phyloP scores from a whole-genome alignment of 2,113 vertebrate species.

The Petrocephalus zakoni region DNA sequence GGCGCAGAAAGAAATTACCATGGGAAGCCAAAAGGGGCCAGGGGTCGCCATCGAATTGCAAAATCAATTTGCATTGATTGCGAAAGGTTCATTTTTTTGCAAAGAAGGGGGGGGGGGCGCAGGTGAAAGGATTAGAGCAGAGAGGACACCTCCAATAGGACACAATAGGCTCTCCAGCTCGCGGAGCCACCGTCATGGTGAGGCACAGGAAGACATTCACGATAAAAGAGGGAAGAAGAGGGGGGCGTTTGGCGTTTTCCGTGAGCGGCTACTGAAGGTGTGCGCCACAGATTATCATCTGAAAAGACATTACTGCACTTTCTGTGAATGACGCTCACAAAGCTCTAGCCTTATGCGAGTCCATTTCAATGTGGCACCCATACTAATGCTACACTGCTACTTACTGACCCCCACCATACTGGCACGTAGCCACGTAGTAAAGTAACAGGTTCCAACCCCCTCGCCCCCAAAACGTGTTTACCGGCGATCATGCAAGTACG shows the following conservation, averaged over 20 bases:
- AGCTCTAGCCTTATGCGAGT: neutral
- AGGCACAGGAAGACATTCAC: neutral
- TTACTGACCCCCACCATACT: neutral
- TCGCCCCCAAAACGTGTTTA: neutral
- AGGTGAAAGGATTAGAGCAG: constrained; percentile 89
- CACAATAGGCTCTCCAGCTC: constrained; percentile 57
- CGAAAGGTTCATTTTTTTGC: constrained; percentile 84
- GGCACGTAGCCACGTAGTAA: neutral
- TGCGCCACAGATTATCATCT: neutral
- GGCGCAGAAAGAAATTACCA: constrained; percentile 90
- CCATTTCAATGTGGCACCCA: neutral
- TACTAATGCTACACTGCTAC: neutral
- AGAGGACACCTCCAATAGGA: constrained; percentile 81
- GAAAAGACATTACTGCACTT: neutral
- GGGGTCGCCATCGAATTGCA: constrained; percentile 91
- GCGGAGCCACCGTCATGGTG: neutral
- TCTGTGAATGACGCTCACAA: neutral
- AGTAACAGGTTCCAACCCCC: neutral
- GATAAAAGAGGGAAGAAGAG: neutral
- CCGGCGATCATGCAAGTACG: neutral
- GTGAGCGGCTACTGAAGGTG: neutral
- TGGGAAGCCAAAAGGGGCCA: constrained; percentile 77
- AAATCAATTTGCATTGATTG: constrained; percentile 99
- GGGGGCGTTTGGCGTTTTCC: neutral
- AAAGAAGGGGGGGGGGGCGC: constrained; percentile 68